Conservation (phyloP, 2,797 vertebrate species). For the Poliocrania exsul region DNA sequence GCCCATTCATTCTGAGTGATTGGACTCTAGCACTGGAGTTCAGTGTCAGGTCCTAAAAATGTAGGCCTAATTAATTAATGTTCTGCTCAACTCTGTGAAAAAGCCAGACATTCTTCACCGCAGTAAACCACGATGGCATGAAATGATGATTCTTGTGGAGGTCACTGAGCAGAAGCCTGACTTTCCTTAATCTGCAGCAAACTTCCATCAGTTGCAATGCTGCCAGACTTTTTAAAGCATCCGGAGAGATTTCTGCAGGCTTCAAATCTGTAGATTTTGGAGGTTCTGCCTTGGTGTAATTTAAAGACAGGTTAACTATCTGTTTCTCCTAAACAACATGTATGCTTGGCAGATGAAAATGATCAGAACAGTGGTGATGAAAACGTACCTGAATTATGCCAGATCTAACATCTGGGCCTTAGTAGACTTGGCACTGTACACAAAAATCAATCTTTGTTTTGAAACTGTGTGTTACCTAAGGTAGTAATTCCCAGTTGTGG, state of each 20-base stretch:
- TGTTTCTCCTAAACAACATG: not conserved
- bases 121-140: not conserved
- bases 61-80: not conserved
- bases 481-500: not conserved
- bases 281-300: not conserved
- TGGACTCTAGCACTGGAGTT: not conserved
- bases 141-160: not conserved
- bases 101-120: not conserved
- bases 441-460: conserved; percentile 44
- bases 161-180: not conserved
- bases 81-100: not conserved
- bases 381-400: conserved; percentile 2
- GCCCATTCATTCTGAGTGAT: not conserved
- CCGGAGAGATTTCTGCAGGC: not conserved
- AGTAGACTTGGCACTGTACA: not conserved
- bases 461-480: conserved; percentile 5
- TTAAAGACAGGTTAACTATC: not conserved
- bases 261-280: not conserved
- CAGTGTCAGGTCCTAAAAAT: conserved; percentile 3
- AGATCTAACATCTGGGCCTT: conserved; percentile 33
- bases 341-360: not conserved
- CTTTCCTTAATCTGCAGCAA: not conserved
- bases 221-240: not conserved
- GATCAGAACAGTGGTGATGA: not conserved
- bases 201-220: not conserved